Base-by-base conservation (phyloP, 2,797 vertebrate genomes). In the Manis crassicaudata region DNA sequence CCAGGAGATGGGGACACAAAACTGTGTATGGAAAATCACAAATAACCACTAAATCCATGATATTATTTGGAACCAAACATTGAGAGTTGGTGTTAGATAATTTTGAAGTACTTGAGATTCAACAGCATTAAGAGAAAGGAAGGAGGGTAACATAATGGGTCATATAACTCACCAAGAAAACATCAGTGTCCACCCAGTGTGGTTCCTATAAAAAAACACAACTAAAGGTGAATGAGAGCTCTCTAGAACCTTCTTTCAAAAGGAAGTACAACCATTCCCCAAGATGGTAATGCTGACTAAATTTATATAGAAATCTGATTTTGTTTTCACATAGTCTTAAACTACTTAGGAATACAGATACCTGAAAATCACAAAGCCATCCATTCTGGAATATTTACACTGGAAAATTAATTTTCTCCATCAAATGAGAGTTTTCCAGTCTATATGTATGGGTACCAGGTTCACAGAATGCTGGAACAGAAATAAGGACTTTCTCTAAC, bases 371-470 rank as follows among this genome's bases (percentile, higher is more conserved):
- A 82, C 29, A 67, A 52, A 76, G 16, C 14, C 13, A 25, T 43
- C 7, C 70, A n/a, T 83, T 80, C 50, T 60, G 1, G 8, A 0
- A 89, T 60, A 13, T 46, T 79, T 92, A 16, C 10, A 60, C 50
- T 77, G 29, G 37, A 92, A 92, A 95, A 17, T n/a, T 76, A 88
- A 46, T 72, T 27, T 56, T 92, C 23, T 70, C 46, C 20, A 63
- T 88, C 68, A 94, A 56, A 92, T 9, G 25, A 63, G n/a, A 91
- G 40, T 68, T 88, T 87, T 87, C 40, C 67, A 83, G 75, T 27
- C 25, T 58, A 9, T 52, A 54, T 32, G 0, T 35, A 25, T 23
- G 11, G 5, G 7, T 46, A 43, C 92, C 23, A 81, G 54, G 23
- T 37, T 76, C 60, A 82, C 20, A 32, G 46, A 4, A 92, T 81